phyloP scores from a whole-genome alignment of 2,888 invertebrate species.

The Eilema griseolum region DNA sequence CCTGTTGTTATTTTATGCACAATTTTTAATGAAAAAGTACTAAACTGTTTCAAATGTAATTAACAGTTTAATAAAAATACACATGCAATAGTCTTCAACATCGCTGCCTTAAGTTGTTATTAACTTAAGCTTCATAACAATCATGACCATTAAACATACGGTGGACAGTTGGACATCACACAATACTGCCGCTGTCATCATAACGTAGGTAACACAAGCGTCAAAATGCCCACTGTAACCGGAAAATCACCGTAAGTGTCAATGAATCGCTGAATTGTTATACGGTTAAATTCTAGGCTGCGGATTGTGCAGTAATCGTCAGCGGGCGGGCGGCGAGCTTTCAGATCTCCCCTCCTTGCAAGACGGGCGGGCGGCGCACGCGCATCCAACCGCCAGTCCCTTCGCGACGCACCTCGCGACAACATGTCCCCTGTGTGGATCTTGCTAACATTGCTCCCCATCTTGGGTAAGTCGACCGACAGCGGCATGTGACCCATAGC shows the following conservation, averaged over 20 bases:
- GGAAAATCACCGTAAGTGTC: slow-evolving; percentile 14
- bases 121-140: background rate
- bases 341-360: slow-evolving; percentile 64
- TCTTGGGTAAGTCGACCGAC: slow-evolving; percentile 78
- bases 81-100: background rate
- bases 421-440: slow-evolving; percentile 84
- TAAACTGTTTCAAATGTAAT: background rate
- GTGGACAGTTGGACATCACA: background rate
- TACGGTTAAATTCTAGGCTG: slow-evolving; percentile 39
- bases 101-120: background rate
- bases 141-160: background rate
- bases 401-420: slow-evolving; percentile 80
- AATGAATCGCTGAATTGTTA: slow-evolving; percentile 29
- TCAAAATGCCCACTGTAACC: slow-evolving; percentile 7
- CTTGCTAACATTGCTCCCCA: slow-evolving; percentile 81
- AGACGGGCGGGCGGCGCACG: slow-evolving; percentile 67
- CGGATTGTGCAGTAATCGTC: slow-evolving; percentile 19
- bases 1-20: no score
- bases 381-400: slow-evolving; percentile 69
- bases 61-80: background rate
- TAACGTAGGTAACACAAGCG: slow-evolving; percentile 1
- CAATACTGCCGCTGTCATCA: background rate
- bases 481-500: slow-evolving; percentile 43
- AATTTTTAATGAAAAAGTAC: background rate
- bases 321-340: slow-evolving; percentile 79